phyloP scores from a whole-genome alignment of 2,888 invertebrate species.

The Asteroscopus sphinx region DNA sequence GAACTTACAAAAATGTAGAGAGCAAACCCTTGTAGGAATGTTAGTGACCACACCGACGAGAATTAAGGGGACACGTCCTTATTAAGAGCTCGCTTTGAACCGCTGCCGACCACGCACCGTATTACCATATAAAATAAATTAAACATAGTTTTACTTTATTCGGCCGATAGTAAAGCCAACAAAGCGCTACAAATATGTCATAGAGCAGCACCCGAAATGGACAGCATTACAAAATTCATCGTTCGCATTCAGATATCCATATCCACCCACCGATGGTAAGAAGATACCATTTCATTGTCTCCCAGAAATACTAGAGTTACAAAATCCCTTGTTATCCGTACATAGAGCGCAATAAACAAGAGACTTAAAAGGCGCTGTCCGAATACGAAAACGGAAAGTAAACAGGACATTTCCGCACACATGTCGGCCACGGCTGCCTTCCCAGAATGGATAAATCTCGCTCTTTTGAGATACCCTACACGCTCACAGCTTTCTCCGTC shows the following conservation, averaged over 20 bases:
- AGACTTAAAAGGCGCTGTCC: slow-evolving; percentile 80
- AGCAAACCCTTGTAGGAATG: slow-evolving; percentile 86
- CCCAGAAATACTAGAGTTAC: slow-evolving; percentile 77
- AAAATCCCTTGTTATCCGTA: slow-evolving; percentile 78
- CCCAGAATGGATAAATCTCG: slow-evolving; percentile 67
- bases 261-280: slow-evolving; percentile 66
- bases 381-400: slow-evolving; percentile 79
- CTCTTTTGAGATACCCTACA: slow-evolving; percentile 67
- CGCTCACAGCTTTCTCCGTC: slow-evolving; percentile 57
- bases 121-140: slow-evolving; percentile 80
- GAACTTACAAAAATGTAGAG: slow-evolving; percentile 80
- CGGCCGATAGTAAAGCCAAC: slow-evolving; percentile 51
- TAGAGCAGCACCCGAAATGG: slow-evolving; percentile 57
- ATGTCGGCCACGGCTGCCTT: slow-evolving; percentile 67
- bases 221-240: slow-evolving; percentile 65
- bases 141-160: slow-evolving; percentile 64
- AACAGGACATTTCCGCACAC: slow-evolving; percentile 83
- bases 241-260: slow-evolving; percentile 59
- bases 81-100: slow-evolving; percentile 80
- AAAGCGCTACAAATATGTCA: slow-evolving; percentile 61
- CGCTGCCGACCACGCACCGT: slow-evolving; percentile 67
- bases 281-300: slow-evolving; percentile 73
- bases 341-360: slow-evolving; percentile 73
- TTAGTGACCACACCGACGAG: slow-evolving; percentile 74
- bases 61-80: slow-evolving; percentile 79